Evolutionary conservation across 2,797 vertebrate genomes (phyloP).

Genomic region (Poecilia wingei): DNA sequence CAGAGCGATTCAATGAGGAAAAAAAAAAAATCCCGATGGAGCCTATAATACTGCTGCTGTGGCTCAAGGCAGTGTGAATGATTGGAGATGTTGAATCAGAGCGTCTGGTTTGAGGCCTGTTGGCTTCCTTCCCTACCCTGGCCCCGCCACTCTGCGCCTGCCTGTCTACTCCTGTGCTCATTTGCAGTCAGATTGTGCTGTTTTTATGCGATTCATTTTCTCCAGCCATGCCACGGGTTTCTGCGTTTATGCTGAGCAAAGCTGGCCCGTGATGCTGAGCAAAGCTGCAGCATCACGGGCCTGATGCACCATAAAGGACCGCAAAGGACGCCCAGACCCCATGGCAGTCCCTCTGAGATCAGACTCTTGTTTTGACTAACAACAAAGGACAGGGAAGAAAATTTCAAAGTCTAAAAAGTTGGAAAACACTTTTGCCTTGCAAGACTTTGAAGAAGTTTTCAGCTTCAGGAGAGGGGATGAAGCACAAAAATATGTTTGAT

Average conservation of each 20-base stretch:
- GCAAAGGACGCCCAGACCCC: slow-evolving; percentile 45
- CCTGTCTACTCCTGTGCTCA: slow-evolving; percentile 48
- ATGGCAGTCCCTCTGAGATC: slow-evolving; percentile 40
- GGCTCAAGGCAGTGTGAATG: slow-evolving; percentile 58
- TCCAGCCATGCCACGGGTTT: slow-evolving; percentile 45
- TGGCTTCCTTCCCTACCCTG: slow-evolving; percentile 46
- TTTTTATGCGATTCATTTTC: slow-evolving; percentile 67
- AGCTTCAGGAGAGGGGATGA: slow-evolving; percentile 31
- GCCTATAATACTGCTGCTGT: slow-evolving; percentile 57
- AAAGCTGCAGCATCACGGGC: slow-evolving; percentile 58
- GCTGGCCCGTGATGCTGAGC: slow-evolving; percentile 45
- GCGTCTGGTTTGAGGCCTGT: slow-evolving; percentile 57
- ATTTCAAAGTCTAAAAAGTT: slow-evolving; percentile 36
- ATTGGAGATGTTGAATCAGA: slow-evolving; percentile 57
- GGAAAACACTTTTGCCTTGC: slow-evolving; percentile 40
- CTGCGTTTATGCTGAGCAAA: slow-evolving; percentile 43
- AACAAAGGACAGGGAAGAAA: slow-evolving; percentile 29
- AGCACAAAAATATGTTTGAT: slow-evolving; percentile 27
- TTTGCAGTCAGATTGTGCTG: slow-evolving; percentile 64
- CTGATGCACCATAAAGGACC: slow-evolving; percentile 69
- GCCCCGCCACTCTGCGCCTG: slow-evolving; percentile 12
- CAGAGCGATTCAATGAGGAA: slow-evolving; percentile 35
- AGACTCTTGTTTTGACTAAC: slow-evolving; percentile 55
- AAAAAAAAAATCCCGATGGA: slow-evolving; percentile 44
- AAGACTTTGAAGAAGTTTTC: slow-evolving; percentile 45